Evolutionary conservation across 1,140 invertebrate genomes (phyloP).

Genomic region (Coelopa frigida): DNA sequence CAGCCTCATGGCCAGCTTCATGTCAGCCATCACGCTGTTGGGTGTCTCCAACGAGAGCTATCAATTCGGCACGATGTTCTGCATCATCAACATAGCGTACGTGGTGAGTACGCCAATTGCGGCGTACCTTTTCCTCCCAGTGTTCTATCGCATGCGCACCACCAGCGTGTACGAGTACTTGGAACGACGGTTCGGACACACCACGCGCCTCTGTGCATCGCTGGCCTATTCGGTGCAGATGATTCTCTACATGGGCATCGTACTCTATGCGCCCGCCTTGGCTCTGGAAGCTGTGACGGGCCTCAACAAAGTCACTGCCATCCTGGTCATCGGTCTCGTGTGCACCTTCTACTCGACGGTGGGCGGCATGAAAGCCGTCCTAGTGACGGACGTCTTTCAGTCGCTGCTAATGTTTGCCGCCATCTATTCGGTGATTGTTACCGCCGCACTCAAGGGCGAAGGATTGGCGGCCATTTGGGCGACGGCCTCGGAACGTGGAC

Average conservation of each 20-base stretch:
- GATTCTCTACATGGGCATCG: conserved; percentile 86
- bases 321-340: conserved; percentile 68
- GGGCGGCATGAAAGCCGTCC: conserved; percentile 84
- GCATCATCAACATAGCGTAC: conserved; percentile 75
- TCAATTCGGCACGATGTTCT: conserved; percentile 72
- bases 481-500: conserved; percentile 55
- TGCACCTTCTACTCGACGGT: conserved; percentile 82
- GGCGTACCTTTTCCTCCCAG: conserved; percentile 75
- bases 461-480: conserved; percentile 60
- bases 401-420: conserved; percentile 70
- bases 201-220: conserved; percentile 62
- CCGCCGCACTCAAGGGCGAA: conserved; percentile 56
- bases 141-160: conserved; percentile 78
- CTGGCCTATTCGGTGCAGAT: conserved; percentile 74
- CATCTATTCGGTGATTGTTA: conserved; percentile 65
- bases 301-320: conserved; percentile 61
- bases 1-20: conserved; percentile 87
- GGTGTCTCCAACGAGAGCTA: conserved; percentile 71
- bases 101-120: conserved; percentile 74
- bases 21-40: conserved; percentile 88
- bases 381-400: conserved; percentile 81
- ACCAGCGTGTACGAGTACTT: conserved; percentile 90
- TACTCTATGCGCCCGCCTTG: conserved; percentile 84
- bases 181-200: conserved; percentile 69
- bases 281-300: conserved; percentile 82